Evolutionary conservation across 1,140 invertebrate genomes (phyloP).

Genomic region (Probaryconus sp.): DNA sequence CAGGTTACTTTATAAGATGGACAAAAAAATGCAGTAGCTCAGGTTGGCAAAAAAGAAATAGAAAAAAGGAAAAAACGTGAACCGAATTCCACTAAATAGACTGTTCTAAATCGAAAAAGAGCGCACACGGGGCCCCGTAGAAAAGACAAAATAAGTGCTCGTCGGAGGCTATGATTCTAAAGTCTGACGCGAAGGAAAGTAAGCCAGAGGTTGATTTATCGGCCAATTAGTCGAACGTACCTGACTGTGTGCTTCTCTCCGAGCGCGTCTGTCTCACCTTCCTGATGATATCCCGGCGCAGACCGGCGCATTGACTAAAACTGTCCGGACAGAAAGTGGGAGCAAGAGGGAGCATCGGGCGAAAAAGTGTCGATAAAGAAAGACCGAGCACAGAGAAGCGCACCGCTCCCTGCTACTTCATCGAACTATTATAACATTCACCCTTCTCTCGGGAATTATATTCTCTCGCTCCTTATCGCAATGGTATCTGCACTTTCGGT

Average conservation of each 20-base stretch:
- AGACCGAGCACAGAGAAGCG: not conserved
- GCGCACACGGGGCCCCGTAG: conserved; percentile 17
- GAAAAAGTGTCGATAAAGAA: conserved; percentile 1
- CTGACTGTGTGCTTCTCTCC: conserved; percentile 58
- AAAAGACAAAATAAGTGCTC: conserved; percentile 39
- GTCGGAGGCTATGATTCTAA: conserved; percentile 56
- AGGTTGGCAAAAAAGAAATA: conserved; percentile 21
- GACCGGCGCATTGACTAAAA: conserved; percentile 61
- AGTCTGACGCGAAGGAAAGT: conserved; percentile 51
- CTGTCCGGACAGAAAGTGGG: conserved; percentile 32
- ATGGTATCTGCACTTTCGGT: conserved; percentile 57
- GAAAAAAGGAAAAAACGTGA: not conserved
- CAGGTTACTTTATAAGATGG: too few species aligned
- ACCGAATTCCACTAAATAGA: conserved; percentile 35
- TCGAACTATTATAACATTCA: conserved; percentile 55
- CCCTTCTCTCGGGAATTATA: conserved; percentile 56
- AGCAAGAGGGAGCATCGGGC: too few species aligned
- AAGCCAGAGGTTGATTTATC: conserved; percentile 62
- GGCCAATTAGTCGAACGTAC: conserved; percentile 62
- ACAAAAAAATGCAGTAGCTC: too few species aligned
- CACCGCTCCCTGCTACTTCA: conserved; percentile 29
- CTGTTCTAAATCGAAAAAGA: conserved; percentile 57
- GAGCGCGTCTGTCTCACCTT: conserved; percentile 58
- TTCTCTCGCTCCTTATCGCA: conserved; percentile 57
- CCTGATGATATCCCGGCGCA: conserved; percentile 48